Evolutionary conservation across 2,113 vertebrate genomes (phyloP), one percentile per base, ranked within the genome.

Genomic region (Carassius carassius): DNA sequence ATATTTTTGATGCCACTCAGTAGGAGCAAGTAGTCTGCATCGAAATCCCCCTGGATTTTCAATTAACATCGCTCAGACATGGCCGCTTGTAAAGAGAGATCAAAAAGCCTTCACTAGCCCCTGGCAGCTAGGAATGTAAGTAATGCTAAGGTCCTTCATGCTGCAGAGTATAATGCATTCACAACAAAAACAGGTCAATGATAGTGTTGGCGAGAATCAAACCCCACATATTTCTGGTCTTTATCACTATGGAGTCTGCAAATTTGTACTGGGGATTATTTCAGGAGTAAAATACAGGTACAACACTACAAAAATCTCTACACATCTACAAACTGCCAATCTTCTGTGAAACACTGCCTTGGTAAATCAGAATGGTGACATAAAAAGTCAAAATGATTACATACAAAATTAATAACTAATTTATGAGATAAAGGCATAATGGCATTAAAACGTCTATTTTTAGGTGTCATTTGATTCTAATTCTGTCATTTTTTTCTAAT

Each of bases 21-120:
- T 86, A 75, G 83, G 84, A 86, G 82, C 83, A 86, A 82, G 81
- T 84, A 90, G 80, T 85, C 84, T 73, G 58, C 56, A 87, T 84
- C 78, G 75, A 82, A 85, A 87, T 89, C 87, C 87, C 87, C 84
- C 87, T 81, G 58, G 84, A 74, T 87, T 91, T 91, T 90, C 89
- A 90, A 90, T 91, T 90, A 91, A 86, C 86, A 62, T 72, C 75
- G 51, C 75, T 21, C 62, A 90, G 87, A 89, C 84, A 67, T 85
- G 85, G 78, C 78, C 75, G 62, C 87, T 73, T 58, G 81, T 86
- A 84, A 54, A 82, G 84, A 77, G 74, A 86, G 89, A 92, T 90
- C 89, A 90, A 91, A 92, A 76, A 84, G 49, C 44, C 72, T 65
- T 78, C 23, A 10, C 76, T 62, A 86, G 81, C 76, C 79, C 88